Percentiles rank a stretch among this genome's conserved stretches.
Evolutionary conservation across 2,888 invertebrate species (phyloP).

Genomic region (Kuschelorhynchus macadamiae): DNA sequence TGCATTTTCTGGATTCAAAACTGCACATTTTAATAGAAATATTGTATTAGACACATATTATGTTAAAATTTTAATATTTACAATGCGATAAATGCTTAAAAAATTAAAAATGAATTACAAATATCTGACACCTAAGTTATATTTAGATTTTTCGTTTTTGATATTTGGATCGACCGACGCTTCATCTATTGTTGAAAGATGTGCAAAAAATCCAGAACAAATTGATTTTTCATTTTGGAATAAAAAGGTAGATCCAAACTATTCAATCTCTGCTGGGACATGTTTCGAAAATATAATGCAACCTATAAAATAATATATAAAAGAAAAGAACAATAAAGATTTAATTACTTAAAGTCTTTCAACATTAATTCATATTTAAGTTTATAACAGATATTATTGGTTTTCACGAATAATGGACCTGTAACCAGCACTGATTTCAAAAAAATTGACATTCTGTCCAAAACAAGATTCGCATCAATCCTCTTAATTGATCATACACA

Average conservation of each 20-base stretch:
- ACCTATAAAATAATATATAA: not conserved
- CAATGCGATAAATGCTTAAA: conserved; percentile 29
- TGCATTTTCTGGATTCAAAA: conserved; percentile 19
- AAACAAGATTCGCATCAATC: no score
- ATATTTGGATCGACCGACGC: conserved; percentile 38
- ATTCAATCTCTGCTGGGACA: conserved; percentile 37
- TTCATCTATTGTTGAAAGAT: not conserved
- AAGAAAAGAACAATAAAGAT: no score
- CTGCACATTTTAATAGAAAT: conserved; percentile 5
- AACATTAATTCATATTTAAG: no score
- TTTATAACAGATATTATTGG: no score
- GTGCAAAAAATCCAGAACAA: conserved; percentile 1
- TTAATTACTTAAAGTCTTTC: no score
- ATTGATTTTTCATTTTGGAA: conserved; percentile 24
- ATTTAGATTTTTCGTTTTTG: conserved; percentile 30
- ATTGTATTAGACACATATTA: conserved; percentile 43
- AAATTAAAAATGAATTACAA: conserved; percentile 30
- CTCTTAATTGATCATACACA: no score
- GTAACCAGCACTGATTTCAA: no score
- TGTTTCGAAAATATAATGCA: not conserved
- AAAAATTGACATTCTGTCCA: no score
- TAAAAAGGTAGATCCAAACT: conserved; percentile 27
- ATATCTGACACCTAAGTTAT: conserved; percentile 7
- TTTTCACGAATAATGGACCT: no score
- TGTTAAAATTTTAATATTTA: conserved; percentile 39